These are phyloP conservation scores for Apantesis nais DNA, from an alignment of 2,888 invertebrate species.

Conservation along the genomic window DNA sequence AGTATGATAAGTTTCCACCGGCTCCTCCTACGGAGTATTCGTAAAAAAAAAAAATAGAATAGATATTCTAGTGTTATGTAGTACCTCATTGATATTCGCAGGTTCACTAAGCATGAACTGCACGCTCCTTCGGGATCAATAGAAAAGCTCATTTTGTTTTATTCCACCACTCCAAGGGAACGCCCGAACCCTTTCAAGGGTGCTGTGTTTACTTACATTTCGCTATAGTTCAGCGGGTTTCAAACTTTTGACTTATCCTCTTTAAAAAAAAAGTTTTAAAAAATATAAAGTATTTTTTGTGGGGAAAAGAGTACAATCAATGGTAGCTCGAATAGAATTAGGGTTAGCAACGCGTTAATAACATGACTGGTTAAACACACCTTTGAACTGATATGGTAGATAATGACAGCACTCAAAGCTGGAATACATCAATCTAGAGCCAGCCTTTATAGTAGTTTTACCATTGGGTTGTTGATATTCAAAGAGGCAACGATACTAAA, in stretches of 20 bases:
- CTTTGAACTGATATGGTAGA: not conserved
- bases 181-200: slow-evolving; percentile 76
- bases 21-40: slow-evolving; percentile 7
- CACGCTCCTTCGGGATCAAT: slow-evolving; percentile 69
- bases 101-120: slow-evolving; percentile 66
- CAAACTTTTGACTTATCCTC: slow-evolving; percentile 29
- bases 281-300: not conserved
- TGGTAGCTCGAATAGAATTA: not conserved
- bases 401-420: not conserved
- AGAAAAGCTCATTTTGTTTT: slow-evolving; percentile 79
- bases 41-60: slow-evolving; percentile 21
- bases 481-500: no score
- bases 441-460: not conserved
- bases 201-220: slow-evolving; percentile 68
- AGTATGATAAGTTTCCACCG: no score
- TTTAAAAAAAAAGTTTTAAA: not conserved
- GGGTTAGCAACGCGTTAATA: not conserved
- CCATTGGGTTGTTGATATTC: not conserved
- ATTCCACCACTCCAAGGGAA: slow-evolving; percentile 70
- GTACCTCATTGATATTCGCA: slow-evolving; percentile 59
- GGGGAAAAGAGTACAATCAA: not conserved
- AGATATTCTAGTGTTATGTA: slow-evolving; percentile 24
- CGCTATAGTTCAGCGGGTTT: slow-evolving; percentile 47
- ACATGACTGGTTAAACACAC: not conserved
- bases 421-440: not conserved